Evolutionary conservation across 2,888 invertebrate species (phyloP), one percentile per base, ranked within the genome.

Genomic region (Tribolium freemani): DNA sequence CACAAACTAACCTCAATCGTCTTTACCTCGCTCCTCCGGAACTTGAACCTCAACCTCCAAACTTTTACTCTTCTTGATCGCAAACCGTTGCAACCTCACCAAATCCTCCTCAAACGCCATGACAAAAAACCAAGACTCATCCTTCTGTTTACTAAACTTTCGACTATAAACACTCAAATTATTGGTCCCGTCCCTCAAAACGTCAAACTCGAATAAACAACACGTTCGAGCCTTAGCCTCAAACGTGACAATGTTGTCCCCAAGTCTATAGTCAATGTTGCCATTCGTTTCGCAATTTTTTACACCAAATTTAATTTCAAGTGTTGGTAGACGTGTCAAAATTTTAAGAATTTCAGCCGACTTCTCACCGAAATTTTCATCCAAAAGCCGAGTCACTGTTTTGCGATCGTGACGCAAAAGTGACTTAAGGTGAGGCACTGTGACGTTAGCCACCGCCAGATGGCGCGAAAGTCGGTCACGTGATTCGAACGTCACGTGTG

Each of bases 41-140:
- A 92, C 88, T 72, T 87, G 89, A 77, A 95, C 91, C 20, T 90
- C 88, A 38, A 94, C 88, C 69, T 87, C 87, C 51, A 83, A 80
- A 69, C 84, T 87, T 58, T 84, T 84, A 8, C 84, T 85, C 11
- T 89, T 90, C 46, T 87, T 89, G 4, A 92, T 87, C 0, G 88
- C 86, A 0, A 93, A 88, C 58, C 98, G 88, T 85, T 96, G 97
- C 82, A 98, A 86, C 0, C 96, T 96, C 74, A 93, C 86, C 38
- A 98, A 88, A 0, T 88, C 87, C 63, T 91, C 91, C 16, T 91
- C 86, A 20, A 91, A 90, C 1, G 97, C 98, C 5, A 99, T 87
- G 0, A 96, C 90, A 1, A 97, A 83, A 86, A 98, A 94, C 99
- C 99, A 99, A 68, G 97, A 96, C 85, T 98, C 98, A 83, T 95